Base-by-base conservation (phyloP, 2,888 invertebrate genomes). In the Ennomos erosarius region DNA sequence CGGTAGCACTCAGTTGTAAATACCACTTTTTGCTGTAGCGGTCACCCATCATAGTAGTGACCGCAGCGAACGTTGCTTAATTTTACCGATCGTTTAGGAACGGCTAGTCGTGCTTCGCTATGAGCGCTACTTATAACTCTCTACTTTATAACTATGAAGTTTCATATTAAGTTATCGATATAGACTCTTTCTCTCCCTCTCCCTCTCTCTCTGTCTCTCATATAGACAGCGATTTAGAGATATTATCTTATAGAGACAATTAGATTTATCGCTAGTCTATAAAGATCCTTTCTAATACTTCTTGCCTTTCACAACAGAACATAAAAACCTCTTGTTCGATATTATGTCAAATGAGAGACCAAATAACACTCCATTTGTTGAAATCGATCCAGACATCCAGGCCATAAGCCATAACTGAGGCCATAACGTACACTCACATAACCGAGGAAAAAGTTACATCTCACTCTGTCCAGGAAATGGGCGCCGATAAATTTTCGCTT, bases 321-420 rank as follows among this genome's bases (percentile, higher is more conserved):
- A 40, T 51, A 51, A 56, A 51, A 57, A 37, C n/a, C 50, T 45
- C 56, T 10, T 45, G 12, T 26, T 11, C 16, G 45, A 56, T 46
- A 56, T 36, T 47, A 36, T 33, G 26, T 42, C 48, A 35, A 43
- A 42, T 51, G 50, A 57, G n/a, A 42, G 13, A 45, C 9, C 49
- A 16, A 51, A 57, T 58, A 52, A 58, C 52, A 52, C 52, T 58
- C 52, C 47, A 58, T 52, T 57, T 47, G 43, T 47, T 35, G 16
- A n/a, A 57, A 58, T 52, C 57, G 57, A 52, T 52, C 47, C 46
- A 51, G 57, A 42, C 39, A 47, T 37, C 37, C 39, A 58, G 57
- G 33, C 40, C 51, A 16, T 47, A 40, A 46, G 37, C 50, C 45
- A 56, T 51, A 52, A 58, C 52, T 16, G 38, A 58, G 57, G 16